Evolutionary conservation across 2,113 vertebrate genomes (phyloP).

Genomic region (Bungarus multicinctus): DNA sequence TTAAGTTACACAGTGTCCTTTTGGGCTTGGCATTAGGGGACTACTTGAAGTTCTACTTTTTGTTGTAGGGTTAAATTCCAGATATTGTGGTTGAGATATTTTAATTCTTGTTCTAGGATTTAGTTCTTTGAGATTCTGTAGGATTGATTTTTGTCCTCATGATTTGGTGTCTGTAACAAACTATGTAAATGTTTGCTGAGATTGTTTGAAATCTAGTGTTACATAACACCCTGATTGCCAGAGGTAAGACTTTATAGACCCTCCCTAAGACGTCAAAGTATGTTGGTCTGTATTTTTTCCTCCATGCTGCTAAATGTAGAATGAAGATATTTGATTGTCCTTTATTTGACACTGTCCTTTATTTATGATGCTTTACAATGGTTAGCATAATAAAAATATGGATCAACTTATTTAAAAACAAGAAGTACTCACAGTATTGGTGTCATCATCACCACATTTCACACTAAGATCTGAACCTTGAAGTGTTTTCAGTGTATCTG

Average conservation of each 20-base stretch:
- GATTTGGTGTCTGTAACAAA: not conserved
- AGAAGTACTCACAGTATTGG: slow-evolving; percentile 72
- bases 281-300: not conserved
- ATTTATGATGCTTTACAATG: not conserved
- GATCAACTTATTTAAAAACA: not conserved
- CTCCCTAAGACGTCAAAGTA: not conserved
- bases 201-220: not conserved
- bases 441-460: slow-evolving; percentile 71
- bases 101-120: not conserved
- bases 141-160: not conserved
- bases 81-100: not conserved
- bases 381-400: not conserved
- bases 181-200: not conserved
- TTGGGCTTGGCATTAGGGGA: not conserved
- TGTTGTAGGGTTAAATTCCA: not conserved
- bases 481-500: slow-evolving; percentile 73
- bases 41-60: not conserved
- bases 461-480: slow-evolving; percentile 83
- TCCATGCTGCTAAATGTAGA: not conserved
- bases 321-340: not conserved
- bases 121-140: not conserved
- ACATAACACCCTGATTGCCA: not conserved
- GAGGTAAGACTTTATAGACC: not conserved
- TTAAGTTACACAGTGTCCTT: not conserved
- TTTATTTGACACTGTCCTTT: not conserved